Conservation (phyloP, 2,888 invertebrate genomes). For the Ormyrus pomaceus region DNA sequence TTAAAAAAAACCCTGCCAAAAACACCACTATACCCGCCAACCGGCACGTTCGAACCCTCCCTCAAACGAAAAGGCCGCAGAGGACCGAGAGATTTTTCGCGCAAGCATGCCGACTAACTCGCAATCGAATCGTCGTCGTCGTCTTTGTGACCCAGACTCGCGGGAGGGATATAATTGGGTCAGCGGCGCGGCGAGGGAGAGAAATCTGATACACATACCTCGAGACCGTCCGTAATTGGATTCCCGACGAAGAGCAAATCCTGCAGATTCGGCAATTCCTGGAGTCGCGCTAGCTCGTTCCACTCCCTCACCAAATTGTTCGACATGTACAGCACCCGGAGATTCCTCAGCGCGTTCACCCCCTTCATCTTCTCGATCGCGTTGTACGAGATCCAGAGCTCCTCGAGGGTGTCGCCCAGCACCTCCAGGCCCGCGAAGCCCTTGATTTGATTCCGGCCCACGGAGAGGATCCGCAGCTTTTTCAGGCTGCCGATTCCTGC, state of each 20-base stretch:
- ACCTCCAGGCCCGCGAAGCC: slow-evolving; percentile 91
- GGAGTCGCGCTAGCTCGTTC: slow-evolving; percentile 89
- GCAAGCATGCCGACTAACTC: no score
- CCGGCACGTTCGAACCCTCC: no score
- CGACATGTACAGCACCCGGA: slow-evolving; percentile 89
- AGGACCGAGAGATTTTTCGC: no score
- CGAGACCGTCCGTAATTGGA: slow-evolving; percentile 75
- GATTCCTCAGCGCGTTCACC: slow-evolving; percentile 85
- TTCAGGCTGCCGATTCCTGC: slow-evolving; percentile 87
- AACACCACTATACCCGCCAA: no score
- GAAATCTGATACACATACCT: slow-evolving; percentile 61
- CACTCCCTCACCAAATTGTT: slow-evolving; percentile 92
- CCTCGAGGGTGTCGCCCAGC: slow-evolving; percentile 90
- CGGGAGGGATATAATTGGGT: no score
- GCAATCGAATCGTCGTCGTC: no score
- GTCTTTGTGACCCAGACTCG: no score
- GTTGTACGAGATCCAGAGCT: slow-evolving; percentile 97
- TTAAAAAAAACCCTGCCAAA: no score
- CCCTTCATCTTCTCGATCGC: slow-evolving; percentile 94
- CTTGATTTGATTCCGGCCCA: slow-evolving; percentile 94
- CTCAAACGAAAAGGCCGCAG: no score
- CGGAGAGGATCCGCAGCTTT: slow-evolving; percentile 87
- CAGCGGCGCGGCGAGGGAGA: not conserved
- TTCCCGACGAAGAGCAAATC: slow-evolving; percentile 89
- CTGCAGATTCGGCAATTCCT: slow-evolving; percentile 82